Evolutionary conservation across 2,797 vertebrate species (phyloP).

Genomic region (Sparus aurata): DNA sequence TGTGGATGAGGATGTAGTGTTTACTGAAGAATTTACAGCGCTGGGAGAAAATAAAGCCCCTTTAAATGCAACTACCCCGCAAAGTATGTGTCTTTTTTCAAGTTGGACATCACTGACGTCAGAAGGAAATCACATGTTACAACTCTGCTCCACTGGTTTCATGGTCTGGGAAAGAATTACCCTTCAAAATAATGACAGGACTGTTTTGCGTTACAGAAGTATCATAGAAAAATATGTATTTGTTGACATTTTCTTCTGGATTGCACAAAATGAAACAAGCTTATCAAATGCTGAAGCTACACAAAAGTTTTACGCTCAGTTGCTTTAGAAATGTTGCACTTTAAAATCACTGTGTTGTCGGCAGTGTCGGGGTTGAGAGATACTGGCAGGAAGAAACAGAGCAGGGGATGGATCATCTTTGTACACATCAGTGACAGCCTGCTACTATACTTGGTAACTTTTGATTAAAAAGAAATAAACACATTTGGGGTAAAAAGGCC

Average conservation of each 20-base stretch:
- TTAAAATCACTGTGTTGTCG: constrained; percentile 23
- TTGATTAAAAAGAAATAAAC: constrained; percentile 2
- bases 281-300: background rate
- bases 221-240: constrained; percentile 6
- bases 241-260: background rate
- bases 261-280: background rate
- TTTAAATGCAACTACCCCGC: constrained; percentile 39
- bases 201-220: constrained; percentile 33
- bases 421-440: constrained; percentile 25
- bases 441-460: constrained; percentile 9
- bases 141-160: constrained; percentile 40
- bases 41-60: constrained; percentile 38
- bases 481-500: background rate
- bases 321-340: constrained; percentile 6
- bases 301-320: too few relatives aligned
- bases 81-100: constrained; percentile 44
- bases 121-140: constrained; percentile 69
- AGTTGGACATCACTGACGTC: constrained; percentile 55
- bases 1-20: constrained; percentile 11
- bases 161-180: constrained; percentile 46
- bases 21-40: constrained; percentile 29
- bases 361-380: constrained; percentile 13
- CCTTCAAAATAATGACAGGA: constrained; percentile 38
- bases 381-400: constrained; percentile 7
- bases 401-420: constrained; percentile 12